Evolutionary conservation across 2,888 invertebrate genomes (phyloP).

Genomic region (Drosophila infuscata): DNA sequence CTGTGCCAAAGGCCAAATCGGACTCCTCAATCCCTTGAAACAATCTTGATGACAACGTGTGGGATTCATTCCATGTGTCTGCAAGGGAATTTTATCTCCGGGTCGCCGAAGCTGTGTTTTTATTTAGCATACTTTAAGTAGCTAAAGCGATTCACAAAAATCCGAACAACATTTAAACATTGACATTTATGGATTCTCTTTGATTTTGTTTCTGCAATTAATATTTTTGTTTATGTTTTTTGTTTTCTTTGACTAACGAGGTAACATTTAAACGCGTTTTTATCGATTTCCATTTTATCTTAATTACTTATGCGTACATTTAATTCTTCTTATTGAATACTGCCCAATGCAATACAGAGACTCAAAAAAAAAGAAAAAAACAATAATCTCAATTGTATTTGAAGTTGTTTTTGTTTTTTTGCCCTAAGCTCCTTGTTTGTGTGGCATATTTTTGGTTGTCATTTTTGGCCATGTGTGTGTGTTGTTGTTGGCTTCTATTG

Average conservation of each 20-base stretch:
- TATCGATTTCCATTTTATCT: conserved; percentile 46
- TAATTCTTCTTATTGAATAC: conserved; percentile 30
- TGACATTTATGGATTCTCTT: conserved; percentile 27
- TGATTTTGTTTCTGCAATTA: conserved; percentile 10
- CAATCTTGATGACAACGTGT: neutral
- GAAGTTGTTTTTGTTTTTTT: neutral
- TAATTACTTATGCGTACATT: conserved; percentile 43
- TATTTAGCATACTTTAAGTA: conserved; percentile 41
- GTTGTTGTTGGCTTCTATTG: conserved; percentile 16
- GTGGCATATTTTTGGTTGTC: conserved; percentile 17
- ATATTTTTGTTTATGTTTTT: conserved; percentile 6
- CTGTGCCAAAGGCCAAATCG: neutral
- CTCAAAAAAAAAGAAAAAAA: neutral
- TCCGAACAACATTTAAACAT: conserved; percentile 51
- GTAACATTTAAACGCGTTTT: conserved; percentile 80
- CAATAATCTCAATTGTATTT: neutral
- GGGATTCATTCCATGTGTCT: neutral
- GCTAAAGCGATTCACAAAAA: conserved; percentile 56
- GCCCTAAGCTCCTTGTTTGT: neutral
- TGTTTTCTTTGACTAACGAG: conserved; percentile 71
- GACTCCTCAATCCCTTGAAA: neutral
- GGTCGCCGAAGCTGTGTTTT: conserved; percentile 5
- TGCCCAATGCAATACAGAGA: conserved; percentile 14
- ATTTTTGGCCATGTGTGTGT: conserved; percentile 30
- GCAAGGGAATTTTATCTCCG: conserved; percentile 13